Percentiles rank a stretch among this genome's conserved stretches.
phyloP scores from a whole-genome alignment of 1,140 invertebrate genomes.

The Pachypeltis micranthus region DNA sequence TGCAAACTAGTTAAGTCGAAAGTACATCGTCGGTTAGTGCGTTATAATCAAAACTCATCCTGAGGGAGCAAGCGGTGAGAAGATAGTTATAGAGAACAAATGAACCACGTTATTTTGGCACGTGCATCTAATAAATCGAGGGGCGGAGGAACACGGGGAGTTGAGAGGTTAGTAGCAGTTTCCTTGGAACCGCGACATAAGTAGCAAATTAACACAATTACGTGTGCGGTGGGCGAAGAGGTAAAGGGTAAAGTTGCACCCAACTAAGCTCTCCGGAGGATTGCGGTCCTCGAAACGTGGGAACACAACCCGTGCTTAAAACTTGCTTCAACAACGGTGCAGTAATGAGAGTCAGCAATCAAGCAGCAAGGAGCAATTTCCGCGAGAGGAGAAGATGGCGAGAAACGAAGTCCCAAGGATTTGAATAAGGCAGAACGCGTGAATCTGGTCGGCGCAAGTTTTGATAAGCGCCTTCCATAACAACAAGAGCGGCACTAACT shows the following conservation, averaged over 20 bases:
- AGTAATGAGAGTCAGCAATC: slow-evolving; percentile 3
- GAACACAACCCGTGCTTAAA: neutral
- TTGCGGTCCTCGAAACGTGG: neutral
- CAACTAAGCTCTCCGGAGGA: neutral
- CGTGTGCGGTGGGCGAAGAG: neutral
- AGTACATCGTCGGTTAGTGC: too few species aligned
- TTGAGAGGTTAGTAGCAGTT: too few species aligned
- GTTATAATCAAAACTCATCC: too few species aligned
- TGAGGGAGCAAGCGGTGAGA: too few species aligned
- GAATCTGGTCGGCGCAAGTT: neutral
- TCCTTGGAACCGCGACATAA: neutral
- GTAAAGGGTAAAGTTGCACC: neutral
- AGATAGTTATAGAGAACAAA: too few species aligned
- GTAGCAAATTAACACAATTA: neutral
- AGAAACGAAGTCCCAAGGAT: neutral
- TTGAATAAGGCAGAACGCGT: neutral
- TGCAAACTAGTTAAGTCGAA: too few species aligned
- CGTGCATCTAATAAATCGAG: too few species aligned
- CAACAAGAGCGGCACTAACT: neutral
- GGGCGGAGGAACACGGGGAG: too few species aligned
- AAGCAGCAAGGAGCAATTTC: neutral
- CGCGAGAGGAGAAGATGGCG: neutral
- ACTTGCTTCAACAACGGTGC: neutral
- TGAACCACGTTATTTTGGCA: too few species aligned
- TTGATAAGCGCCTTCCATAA: slow-evolving; percentile 1